Base-by-base conservation (phyloP, 2,113 vertebrate species). In the Solea senegalensis region DNA sequence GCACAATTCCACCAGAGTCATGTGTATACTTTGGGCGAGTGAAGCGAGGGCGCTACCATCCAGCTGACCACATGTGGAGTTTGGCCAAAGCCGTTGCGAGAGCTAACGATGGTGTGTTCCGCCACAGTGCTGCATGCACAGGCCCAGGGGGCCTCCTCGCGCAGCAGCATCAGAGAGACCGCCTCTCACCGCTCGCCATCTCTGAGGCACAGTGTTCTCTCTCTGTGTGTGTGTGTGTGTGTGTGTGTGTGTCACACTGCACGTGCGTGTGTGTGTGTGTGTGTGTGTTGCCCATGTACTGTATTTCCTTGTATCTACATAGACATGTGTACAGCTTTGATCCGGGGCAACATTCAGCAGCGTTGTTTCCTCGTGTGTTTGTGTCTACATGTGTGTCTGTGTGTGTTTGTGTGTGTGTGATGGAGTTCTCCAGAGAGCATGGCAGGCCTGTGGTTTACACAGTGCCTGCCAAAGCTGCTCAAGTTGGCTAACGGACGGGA, bases 1-100 rank as follows among this genome's bases (percentile, higher is more conserved):
- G 70, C 65, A 41, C 40, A 26, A 11, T 39, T 79, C 69, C 41
- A 43, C 63, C 9, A 57, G 62, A 84, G 76, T 87, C 76, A 46
- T 80, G 44, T 82, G 81, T 78, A 68, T 76, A 54, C 39, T 68
- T 78, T 80, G 78, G 78, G 69, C 68, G 76, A 77, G 72, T 2
- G 44, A 79, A 86, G 81, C 77, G 71, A 86, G 87, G 86, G 82
- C 74, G 85, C 88, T 84, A 40, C 87, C 82, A 81, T 86, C 62
- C 57, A 74, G 79, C 84, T 83, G 82, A 88, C 90, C 87, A 67
- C 86, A 84, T 53, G 65, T 87, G 90, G 86, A 86, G 71, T 11
- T 40, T 0, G 63, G 84, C 89, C 89, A 89, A 85, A 86, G 57
- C 70, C 75, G 21, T 64, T 65, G 57, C 14, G 21, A 80, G 81